phyloP scores from a whole-genome alignment of 2,113 vertebrate genomes.

The Pandion haliaetus region DNA sequence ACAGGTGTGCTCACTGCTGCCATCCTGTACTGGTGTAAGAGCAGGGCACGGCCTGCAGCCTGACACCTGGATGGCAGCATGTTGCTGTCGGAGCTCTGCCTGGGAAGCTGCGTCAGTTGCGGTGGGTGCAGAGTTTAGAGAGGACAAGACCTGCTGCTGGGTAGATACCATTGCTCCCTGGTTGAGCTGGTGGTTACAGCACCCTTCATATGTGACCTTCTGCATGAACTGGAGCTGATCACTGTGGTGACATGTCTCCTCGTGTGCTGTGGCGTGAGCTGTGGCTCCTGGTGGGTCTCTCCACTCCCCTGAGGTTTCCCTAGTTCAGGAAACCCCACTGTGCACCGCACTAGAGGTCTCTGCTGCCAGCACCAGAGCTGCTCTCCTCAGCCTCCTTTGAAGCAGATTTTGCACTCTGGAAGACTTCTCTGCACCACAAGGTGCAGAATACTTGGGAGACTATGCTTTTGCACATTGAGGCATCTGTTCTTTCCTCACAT shows the following conservation, averaged over 20 bases:
- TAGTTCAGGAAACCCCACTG: not conserved
- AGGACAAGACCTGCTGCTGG: fast-evolving
- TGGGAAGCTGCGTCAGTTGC: fast-evolving
- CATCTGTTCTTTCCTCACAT: not conserved
- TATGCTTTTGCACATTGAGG: not conserved
- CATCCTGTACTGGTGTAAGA: too few relatives aligned
- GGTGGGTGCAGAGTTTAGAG: not conserved
- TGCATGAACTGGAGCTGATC: not conserved
- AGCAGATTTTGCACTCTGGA: not conserved
- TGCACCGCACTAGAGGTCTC: too few relatives aligned
- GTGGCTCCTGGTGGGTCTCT: not conserved
- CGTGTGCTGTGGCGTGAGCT: fast-evolving
- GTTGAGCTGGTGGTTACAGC: too few relatives aligned
- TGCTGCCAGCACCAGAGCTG: not conserved
- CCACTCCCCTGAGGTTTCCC: not conserved
- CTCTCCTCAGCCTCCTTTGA: not conserved
- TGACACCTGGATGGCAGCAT: too few relatives aligned
- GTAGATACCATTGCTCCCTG: too few relatives aligned
- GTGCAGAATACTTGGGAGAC: not conserved
- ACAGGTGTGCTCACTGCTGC: too few relatives aligned
- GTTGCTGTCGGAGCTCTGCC: not conserved
- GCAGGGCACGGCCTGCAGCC: too few relatives aligned
- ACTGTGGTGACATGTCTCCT: too few relatives aligned
- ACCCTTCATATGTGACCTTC: not conserved
- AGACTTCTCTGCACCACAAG: not conserved